These are phyloP conservation scores for Chymomyza fuscimana DNA, from an alignment of 2,888 invertebrate species.

Conservation along the genomic window DNA sequence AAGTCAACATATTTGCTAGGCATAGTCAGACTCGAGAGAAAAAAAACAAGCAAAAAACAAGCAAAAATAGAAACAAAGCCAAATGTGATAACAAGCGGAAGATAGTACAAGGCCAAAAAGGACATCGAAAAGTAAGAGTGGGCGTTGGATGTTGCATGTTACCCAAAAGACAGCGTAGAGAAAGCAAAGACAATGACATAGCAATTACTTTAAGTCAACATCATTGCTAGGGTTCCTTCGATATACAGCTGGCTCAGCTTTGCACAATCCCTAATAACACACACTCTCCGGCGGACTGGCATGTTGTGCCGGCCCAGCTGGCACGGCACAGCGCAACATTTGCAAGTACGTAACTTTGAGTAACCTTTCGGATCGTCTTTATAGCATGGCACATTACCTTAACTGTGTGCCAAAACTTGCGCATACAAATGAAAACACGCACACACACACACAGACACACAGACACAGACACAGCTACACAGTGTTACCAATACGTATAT, in stretches of 20 bases:
- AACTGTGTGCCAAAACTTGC: conserved; percentile 9
- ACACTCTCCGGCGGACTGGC: no score
- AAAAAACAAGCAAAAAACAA: no score
- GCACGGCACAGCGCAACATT: conserved; percentile 24
- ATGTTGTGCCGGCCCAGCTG: background rate
- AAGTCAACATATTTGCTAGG: background rate
- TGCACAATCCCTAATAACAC: background rate
- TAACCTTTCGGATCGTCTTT: conserved; percentile 40
- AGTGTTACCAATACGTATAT: conserved; percentile 4
- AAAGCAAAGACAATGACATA: background rate
- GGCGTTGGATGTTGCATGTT: background rate
- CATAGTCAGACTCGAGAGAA: background rate
- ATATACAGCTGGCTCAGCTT: background rate
- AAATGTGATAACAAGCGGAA: background rate
- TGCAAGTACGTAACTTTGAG: conserved; percentile 45
- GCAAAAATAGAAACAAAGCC: background rate
- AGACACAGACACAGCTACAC: background rate
- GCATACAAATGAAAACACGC: conserved; percentile 23
- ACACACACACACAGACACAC: background rate
- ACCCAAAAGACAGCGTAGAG: background rate
- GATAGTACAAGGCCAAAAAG: background rate
- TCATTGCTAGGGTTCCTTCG: background rate
- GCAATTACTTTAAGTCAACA: background rate
- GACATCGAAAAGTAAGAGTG: background rate
- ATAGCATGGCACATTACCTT: conserved; percentile 15